Conservation (phyloP, 2,113 vertebrate species). For the Rhagologus leucostigma region DNA sequence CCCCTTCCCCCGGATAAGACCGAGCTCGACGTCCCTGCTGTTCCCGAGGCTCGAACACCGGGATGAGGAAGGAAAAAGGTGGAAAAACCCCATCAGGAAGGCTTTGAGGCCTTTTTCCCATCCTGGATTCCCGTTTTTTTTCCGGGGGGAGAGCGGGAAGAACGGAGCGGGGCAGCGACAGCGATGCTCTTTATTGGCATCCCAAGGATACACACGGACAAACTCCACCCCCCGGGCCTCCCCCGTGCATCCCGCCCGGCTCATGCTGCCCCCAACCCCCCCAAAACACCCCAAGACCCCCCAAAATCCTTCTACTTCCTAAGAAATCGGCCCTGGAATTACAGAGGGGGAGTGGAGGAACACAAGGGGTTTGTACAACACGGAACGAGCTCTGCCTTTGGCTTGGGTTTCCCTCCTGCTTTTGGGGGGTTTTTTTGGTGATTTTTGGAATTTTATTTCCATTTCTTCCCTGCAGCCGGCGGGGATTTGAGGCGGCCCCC, state of each 20-base stretch:
- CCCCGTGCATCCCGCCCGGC: not conserved
- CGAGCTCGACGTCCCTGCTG: not conserved
- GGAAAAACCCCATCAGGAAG: not conserved
- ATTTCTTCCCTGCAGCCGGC: not conserved
- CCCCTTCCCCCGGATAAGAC: not conserved
- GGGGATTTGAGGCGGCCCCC: not conserved
- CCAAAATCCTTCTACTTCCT: not conserved
- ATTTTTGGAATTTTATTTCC: not conserved
- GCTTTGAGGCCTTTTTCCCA: rapidly evolving
- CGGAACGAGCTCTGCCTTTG: slow-evolving; percentile 5
- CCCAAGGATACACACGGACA: slow-evolving; percentile 17
- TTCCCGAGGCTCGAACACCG: not conserved
- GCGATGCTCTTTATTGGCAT: slow-evolving; percentile 58
- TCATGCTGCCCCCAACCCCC: not conserved
- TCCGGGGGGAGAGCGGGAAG: rapidly evolving
- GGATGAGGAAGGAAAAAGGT: not conserved
- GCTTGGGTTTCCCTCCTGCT: not conserved
- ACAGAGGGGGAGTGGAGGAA: not conserved
- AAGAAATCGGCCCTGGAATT: not conserved
- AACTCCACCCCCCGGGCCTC: not conserved
- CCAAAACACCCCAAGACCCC: not conserved
- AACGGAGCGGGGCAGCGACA: not conserved
- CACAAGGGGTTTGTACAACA: not conserved
- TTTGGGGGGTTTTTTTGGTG: not conserved
- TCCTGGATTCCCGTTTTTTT: rapidly evolving